Base-by-base conservation (phyloP, 37 sponge, comb jelly and placozoan genomes). In the Haliclona indistincta region DNA sequence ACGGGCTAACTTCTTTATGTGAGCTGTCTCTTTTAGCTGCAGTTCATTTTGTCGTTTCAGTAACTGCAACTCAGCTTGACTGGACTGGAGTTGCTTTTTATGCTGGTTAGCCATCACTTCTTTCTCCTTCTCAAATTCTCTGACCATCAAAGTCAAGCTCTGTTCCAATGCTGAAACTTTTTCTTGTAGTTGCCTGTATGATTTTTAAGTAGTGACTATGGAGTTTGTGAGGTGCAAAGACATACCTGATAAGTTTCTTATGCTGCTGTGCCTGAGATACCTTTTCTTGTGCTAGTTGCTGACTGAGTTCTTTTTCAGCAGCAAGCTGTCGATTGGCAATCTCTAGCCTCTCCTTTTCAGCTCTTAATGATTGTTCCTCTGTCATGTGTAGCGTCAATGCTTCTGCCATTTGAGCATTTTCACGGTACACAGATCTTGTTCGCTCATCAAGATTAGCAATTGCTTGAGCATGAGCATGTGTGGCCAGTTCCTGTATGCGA, bases 391-490 rank as follows among this genome's bases (percentile, higher is more conserved):
- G 76, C 0, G 78, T 45, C 28, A 97, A 82, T 0, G 98, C 95
- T 68, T 97, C 93, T 2, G 73, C 63, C 70, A 97, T 77, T 2
- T 65, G 78, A 5, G 91, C 69, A 52, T 97, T 97, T 63, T 97
- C 92, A 44, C 81, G 78, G 75, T 91, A 97, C 6, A 97, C 79
- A 56, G 66, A 58, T 33, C 80, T 69, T 0, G 98, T 94, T 4
- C 84, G 82, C 36, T 86, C 81, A 54, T 91, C 95, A 73, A 97
- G 86, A 60, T 97, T 97, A 1, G 82, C 73, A 4, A 96, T 81
- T 25, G 98, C 98, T 69, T 93, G 86, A 3, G 84, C 77, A 67
- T 97, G 98, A 64, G 98, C 98, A 56, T 77, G 77, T 62, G 87
- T 75, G 26, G 98, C 91, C 45, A 97, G 71, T 25, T 91, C 93